Evolutionary conservation across 2,888 invertebrate genomes (phyloP), one percentile per base, ranked within the genome.

Genomic region (Frankliniella fusca): DNA sequence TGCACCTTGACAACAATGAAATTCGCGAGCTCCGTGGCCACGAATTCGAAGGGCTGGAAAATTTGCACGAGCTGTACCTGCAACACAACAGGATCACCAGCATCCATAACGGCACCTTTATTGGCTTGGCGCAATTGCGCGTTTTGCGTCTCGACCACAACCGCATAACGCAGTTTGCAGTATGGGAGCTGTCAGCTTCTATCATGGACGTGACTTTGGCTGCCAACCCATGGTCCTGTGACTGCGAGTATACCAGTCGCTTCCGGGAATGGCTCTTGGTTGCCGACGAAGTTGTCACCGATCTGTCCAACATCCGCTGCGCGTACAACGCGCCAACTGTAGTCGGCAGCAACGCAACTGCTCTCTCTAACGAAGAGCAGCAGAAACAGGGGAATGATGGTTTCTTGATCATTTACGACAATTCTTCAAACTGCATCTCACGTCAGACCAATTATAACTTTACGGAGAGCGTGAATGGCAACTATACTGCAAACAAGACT

Each of bases 151-250:
- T 95, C 84, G 93, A 95, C 87, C 92, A 93, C 87, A 95, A 95
- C 87, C 90, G 92, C 86, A 88, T 95, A 84, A 90, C 91, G 65
- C 91, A 90, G 81, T 91, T 94, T 86, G 90, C 93, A 83, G 92
- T 94, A 84, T 94, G 94, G 94, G 91, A 92, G 87, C 89, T 94
- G 85, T 92, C 93, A 85, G 27, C 70, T 8, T 88, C 93, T 84
- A 91, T 92, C 83, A 92, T 93, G 88, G 84, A 84, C 38, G 90
- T 93, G 85, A 92, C 91, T 81, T 89, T 95, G 83, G 91, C 92
- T 20, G 91, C 90, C 84, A 95, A 95, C 87, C 94, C 94, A 82
- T 95, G 94, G 94, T 92, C 93, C 82, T 96, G 95, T 88, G 93
- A 95, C 86, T 96, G 95, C 88, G 93, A 93, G 86, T 95, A 93